Conservation (phyloP, 35 echinoderm and acorn worm genomes). For the Diadema setosum region DNA sequence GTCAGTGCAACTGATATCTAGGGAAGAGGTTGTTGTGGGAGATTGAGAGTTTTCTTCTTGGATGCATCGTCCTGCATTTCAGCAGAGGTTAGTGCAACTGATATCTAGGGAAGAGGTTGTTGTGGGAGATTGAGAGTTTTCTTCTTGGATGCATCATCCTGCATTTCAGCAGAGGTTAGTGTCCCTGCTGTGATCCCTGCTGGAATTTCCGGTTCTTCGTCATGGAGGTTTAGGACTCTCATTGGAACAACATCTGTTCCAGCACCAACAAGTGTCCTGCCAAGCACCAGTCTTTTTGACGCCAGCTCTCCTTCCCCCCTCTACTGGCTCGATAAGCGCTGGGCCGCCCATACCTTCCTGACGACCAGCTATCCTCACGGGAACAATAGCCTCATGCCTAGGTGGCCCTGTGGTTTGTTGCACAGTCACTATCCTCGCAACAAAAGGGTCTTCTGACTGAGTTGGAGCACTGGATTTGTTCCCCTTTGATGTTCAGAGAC, state of each 20-base stretch:
- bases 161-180: background rate
- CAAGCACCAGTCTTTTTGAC: background rate
- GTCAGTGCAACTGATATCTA: constrained; percentile 1
- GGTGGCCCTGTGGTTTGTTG: background rate
- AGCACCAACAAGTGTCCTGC: background rate
- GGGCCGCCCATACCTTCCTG: background rate
- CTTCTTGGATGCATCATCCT: background rate
- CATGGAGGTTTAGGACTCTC: background rate
- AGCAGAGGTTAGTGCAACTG: too few relatives aligned
- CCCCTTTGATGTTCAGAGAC: background rate
- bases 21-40: background rate
- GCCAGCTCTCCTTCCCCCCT: background rate
- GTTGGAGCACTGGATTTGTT: background rate
- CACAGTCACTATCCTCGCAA: background rate
- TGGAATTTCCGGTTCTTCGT: background rate
- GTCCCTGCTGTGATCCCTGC: background rate
- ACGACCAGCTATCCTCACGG: background rate
- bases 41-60: background rate
- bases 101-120: too few relatives aligned
- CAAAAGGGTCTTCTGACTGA: background rate
- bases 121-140: background rate
- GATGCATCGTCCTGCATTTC: background rate
- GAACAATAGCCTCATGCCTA: background rate
- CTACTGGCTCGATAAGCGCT: background rate
- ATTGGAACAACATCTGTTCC: background rate